These are phyloP conservation scores for Pheucticus melanocephalus DNA, from an alignment of 2,113 vertebrate genomes.

Conservation along the genomic window DNA sequence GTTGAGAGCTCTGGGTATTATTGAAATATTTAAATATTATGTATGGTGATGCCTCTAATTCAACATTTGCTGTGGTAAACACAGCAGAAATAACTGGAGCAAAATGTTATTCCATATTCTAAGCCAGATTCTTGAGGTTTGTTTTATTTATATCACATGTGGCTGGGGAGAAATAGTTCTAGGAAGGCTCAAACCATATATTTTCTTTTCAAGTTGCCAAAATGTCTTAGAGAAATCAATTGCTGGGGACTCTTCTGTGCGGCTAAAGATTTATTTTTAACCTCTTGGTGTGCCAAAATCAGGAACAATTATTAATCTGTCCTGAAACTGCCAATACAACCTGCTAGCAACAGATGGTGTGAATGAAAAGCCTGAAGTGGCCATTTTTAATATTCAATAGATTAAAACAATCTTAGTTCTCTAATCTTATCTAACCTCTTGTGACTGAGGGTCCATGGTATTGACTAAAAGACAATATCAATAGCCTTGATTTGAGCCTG, in stretches of 20 bases:
- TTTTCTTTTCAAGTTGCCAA: conserved; percentile 41
- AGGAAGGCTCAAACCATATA: conserved; percentile 4
- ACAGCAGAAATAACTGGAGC: conserved; percentile 33
- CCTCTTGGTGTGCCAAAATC: conserved; percentile 37
- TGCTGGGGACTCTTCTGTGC: neutral
- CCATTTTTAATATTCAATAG: conserved; percentile 61
- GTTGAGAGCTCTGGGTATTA: conserved; percentile 4
- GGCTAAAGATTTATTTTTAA: conserved; percentile 29
- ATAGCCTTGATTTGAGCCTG: conserved; percentile 25
- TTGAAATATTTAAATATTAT: conserved; percentile 48
- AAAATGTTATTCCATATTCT: conserved; percentile 44
- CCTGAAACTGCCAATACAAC: conserved; percentile 57
- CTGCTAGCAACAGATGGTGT: conserved; percentile 65
- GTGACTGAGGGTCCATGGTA: conserved; percentile 19
- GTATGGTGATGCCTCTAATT: conserved; percentile 20
- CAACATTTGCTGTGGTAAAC: conserved; percentile 41
- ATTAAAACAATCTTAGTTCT: conserved; percentile 49
- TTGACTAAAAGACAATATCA: conserved; percentile 48
- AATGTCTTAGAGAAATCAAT: conserved; percentile 22
- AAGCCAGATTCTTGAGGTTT: conserved; percentile 60
- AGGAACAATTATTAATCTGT: conserved; percentile 53
- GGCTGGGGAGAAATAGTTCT: conserved; percentile 17
- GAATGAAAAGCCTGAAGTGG: conserved; percentile 48
- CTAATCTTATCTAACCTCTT: conserved; percentile 57
- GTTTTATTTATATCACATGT: conserved; percentile 58